Conservation (phyloP, 2,113 vertebrate species). For the Furnarius figulus region DNA sequence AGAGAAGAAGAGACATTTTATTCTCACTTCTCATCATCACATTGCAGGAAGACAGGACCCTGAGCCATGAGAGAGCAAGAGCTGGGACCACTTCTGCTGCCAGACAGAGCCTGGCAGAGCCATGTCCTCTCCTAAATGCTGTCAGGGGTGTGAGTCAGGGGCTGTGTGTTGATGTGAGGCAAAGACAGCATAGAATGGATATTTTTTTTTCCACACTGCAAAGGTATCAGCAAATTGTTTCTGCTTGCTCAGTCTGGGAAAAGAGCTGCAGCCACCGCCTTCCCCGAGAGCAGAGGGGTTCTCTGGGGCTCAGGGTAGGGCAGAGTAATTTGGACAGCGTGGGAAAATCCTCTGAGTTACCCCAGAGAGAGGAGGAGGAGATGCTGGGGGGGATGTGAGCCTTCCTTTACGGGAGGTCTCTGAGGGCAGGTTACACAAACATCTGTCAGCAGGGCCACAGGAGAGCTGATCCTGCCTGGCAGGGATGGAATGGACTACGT, state of each 20-base stretch:
- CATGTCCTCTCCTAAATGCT: background rate
- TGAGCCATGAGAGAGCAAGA: background rate
- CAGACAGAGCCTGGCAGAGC: background rate
- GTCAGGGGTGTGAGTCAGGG: background rate
- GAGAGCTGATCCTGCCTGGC: slow-evolving; percentile 21
- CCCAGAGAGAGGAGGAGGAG: slow-evolving; percentile 18
- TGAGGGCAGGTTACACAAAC: slow-evolving; percentile 61
- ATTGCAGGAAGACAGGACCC: background rate
- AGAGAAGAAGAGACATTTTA: background rate
- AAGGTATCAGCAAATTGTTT: background rate
- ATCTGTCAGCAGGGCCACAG: background rate
- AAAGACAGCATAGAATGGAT: background rate
- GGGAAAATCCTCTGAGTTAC: slow-evolving; percentile 38
- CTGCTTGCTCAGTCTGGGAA: background rate
- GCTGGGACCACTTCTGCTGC: background rate
- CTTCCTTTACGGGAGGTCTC: slow-evolving; percentile 21
- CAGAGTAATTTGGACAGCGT: background rate
- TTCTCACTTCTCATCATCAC: background rate
- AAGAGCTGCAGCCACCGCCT: background rate
- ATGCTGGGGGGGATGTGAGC: background rate
- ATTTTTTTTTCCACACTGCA: background rate
- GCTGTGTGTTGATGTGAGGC: background rate
- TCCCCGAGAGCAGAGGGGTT: background rate
- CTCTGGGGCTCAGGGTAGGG: background rate
- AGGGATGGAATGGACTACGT: background rate